These are phyloP conservation scores for Cladorhizidae sp. DNA, from an alignment of 37 sponge, comb jelly and placozoan genomes.

Conservation along the genomic window DNA sequence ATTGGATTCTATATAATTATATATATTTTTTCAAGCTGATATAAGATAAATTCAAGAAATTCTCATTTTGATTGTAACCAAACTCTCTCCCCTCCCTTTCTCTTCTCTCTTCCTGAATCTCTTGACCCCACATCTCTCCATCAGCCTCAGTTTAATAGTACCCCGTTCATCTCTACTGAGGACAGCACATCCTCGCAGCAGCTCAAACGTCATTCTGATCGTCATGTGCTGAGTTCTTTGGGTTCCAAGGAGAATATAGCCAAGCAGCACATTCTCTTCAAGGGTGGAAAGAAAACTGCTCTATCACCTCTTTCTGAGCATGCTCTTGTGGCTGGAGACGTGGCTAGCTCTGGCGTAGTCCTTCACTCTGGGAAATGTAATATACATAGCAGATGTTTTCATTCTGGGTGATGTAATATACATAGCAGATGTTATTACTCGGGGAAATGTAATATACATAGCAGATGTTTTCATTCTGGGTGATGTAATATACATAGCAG, in stretches of 20 bases:
- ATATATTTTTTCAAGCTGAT: too few species aligned
- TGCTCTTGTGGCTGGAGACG: conserved; percentile 3
- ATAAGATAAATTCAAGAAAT: too few species aligned
- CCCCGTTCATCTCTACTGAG: conserved; percentile 14
- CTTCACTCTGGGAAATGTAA: conserved; percentile 3
- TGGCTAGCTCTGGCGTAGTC: background rate
- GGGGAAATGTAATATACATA: too few species aligned
- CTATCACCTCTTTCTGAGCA: conserved; percentile 56
- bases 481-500: too few species aligned
- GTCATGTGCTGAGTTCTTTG: conserved; percentile 57
- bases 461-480: too few species aligned
- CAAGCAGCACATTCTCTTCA: conserved; percentile 56
- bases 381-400: background rate
- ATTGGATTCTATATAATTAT: too few species aligned
- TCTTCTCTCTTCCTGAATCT: background rate
- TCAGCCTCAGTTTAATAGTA: conserved; percentile 78
- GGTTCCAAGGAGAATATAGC: conserved; percentile 53
- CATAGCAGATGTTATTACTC: too few species aligned
- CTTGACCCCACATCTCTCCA: background rate
- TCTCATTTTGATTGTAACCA: too few species aligned
- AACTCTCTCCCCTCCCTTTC: background rate
- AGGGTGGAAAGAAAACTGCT: conserved; percentile 8
- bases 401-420: too few species aligned
- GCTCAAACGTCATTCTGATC: background rate
- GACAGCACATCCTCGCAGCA: background rate